Percentiles rank a stretch among this genome's conserved stretches.
These are phyloP conservation scores for Enteromius paludinosus DNA, from an alignment of 2,797 vertebrate species.

Conservation along the genomic window DNA sequence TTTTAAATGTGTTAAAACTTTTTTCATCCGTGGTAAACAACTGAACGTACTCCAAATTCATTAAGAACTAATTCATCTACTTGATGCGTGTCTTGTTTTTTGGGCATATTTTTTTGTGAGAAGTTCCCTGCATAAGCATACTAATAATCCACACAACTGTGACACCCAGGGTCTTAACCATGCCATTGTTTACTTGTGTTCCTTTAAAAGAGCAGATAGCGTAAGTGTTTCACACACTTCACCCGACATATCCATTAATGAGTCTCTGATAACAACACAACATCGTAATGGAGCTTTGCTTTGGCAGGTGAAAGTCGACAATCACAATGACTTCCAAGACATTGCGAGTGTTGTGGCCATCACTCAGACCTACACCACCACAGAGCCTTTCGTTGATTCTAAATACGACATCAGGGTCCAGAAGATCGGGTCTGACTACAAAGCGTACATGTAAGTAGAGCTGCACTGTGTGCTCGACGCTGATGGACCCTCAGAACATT, in stretches of 20 bases:
- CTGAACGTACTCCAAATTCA: no score
- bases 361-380: slow-evolving; percentile 97
- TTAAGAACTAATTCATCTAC: no score
- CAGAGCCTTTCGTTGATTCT: slow-evolving; percentile 94
- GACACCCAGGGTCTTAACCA: background rate
- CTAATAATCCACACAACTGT: background rate
- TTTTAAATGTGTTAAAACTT: no score
- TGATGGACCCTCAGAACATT: background rate
- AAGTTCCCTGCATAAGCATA: no score
- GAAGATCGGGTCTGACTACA: slow-evolving; percentile 97
- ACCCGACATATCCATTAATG: background rate
- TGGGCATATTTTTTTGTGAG: no score
- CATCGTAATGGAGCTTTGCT: background rate
- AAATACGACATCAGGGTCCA: slow-evolving; percentile 99
- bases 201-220: background rate
- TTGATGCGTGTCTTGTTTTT: no score
- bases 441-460: slow-evolving; percentile 94
- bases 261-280: background rate
- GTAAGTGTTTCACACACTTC: background rate
- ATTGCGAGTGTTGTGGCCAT: slow-evolving; percentile 98
- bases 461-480: background rate
- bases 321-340: slow-evolving; percentile 98
- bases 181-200: no score
- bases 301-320: slow-evolving; percentile 94
- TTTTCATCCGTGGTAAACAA: no score